phyloP scores from a whole-genome alignment of 1,140 invertebrate genomes.

The Drosophila arizonae region DNA sequence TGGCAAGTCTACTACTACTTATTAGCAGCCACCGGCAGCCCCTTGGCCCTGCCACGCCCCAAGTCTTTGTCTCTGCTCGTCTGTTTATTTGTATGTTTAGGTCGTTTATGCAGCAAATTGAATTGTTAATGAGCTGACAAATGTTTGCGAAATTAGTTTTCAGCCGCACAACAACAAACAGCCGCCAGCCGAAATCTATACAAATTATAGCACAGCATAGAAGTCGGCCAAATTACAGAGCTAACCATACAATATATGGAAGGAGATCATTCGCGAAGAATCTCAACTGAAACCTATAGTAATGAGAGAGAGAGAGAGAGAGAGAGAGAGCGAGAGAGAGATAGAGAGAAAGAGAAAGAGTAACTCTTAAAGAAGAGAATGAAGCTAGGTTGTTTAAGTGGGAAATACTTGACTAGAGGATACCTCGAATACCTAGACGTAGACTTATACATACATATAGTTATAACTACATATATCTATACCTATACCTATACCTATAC shows the following conservation, averaged over 20 bases:
- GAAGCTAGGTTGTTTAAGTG: no score
- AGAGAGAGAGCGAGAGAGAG: neutral
- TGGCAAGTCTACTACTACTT: slow-evolving; percentile 29
- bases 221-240: neutral
- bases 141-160: slow-evolving; percentile 71
- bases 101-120: slow-evolving; percentile 78
- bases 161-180: slow-evolving; percentile 11
- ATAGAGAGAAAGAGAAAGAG: neutral
- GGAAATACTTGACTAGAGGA: no score
- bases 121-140: slow-evolving; percentile 80
- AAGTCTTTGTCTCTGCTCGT: neutral
- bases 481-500: no score
- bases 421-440: no score
- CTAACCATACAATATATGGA: neutral
- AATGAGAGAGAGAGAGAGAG: neutral
- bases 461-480: no score
- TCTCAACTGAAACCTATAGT: no score
- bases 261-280: no score
- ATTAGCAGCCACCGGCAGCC: slow-evolving; percentile 14
- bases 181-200: slow-evolving; percentile 13
- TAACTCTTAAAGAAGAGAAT: no score
- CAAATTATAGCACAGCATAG: neutral
- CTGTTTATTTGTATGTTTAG: slow-evolving; percentile 65
- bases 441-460: no score
- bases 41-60: neutral